Percentiles rank a stretch among this genome's conserved stretches.
Evolutionary conservation across 2,113 vertebrate species (phyloP).

Genomic region (Hyaena hyaena): DNA sequence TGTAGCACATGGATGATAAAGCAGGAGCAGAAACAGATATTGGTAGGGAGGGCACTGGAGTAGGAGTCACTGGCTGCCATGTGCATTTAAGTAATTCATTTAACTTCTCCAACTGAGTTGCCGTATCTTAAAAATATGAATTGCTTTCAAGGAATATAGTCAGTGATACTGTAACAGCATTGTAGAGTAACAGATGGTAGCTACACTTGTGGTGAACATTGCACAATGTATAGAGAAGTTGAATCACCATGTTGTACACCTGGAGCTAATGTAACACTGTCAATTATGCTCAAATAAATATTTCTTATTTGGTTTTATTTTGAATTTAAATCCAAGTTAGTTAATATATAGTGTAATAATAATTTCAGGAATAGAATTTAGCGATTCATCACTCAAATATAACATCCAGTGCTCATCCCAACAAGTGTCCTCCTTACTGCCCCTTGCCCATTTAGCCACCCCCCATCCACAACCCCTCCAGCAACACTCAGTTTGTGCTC

Average conservation of each 20-base stretch:
- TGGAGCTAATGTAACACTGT: neutral
- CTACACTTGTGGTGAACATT: neutral
- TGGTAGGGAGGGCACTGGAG: neutral
- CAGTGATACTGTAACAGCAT: neutral
- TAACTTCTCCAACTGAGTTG: neutral
- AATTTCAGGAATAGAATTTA: too few relatives aligned
- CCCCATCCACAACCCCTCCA: too few relatives aligned
- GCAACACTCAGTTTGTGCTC: too few relatives aligned
- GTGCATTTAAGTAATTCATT: neutral
- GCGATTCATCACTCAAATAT: too few relatives aligned
- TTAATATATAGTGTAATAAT: too few relatives aligned
- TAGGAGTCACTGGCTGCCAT: neutral
- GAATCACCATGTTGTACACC: neutral
- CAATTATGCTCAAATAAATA: neutral
- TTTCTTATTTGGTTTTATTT: neutral
- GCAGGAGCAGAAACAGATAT: neutral
- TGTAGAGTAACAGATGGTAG: neutral
- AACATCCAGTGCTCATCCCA: too few relatives aligned
- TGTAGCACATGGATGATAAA: neutral
- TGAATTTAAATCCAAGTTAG: too few relatives aligned
- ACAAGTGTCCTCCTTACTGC: too few relatives aligned
- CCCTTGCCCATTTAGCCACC: too few relatives aligned
- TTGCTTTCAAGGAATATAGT: neutral
- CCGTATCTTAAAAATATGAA: constrained; percentile 8
- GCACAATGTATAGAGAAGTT: neutral